A percentile compares a stretch with the other conserved stretches of the same genome.
phyloP scores from a whole-genome alignment of 2,797 vertebrate species.

The Furcifer pardalis region DNA sequence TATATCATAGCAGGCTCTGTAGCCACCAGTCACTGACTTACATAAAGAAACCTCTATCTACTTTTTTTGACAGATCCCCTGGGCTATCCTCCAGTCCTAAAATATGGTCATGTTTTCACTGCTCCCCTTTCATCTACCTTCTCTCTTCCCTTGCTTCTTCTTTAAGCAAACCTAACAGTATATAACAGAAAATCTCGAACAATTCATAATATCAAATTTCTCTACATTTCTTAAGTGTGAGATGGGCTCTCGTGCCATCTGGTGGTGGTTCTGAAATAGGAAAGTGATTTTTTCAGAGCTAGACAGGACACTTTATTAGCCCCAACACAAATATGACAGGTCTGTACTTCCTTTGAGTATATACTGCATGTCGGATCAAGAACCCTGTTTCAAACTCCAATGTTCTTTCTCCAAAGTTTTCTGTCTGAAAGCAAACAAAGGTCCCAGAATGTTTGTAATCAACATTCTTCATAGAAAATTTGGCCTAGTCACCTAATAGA shows the following conservation, averaged over 20 bases:
- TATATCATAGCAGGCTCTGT: background rate
- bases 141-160: constrained; percentile 18
- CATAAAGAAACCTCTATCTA: background rate
- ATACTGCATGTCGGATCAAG: background rate
- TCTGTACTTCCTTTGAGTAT: background rate
- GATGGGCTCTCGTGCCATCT: constrained; percentile 38
- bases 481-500: background rate
- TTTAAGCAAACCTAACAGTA: background rate
- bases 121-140: background rate
- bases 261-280: constrained; percentile 26
- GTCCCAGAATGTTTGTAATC: no score
- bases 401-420: no score
- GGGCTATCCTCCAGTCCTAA: background rate
- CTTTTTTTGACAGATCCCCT: background rate
- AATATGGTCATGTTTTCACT: background rate
- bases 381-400: no score
- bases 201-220: background rate
- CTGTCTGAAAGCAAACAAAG: no score
- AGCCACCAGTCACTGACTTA: background rate
- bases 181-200: background rate
- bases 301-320: background rate
- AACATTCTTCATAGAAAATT: constrained; percentile 1
- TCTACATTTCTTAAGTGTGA: background rate
- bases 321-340: background rate
- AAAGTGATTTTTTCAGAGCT: background rate